Percentiles rank a stretch among this genome's conserved stretches.
Conservation (phyloP, 1,140 invertebrate genomes). For the Bombus ignitus region DNA sequence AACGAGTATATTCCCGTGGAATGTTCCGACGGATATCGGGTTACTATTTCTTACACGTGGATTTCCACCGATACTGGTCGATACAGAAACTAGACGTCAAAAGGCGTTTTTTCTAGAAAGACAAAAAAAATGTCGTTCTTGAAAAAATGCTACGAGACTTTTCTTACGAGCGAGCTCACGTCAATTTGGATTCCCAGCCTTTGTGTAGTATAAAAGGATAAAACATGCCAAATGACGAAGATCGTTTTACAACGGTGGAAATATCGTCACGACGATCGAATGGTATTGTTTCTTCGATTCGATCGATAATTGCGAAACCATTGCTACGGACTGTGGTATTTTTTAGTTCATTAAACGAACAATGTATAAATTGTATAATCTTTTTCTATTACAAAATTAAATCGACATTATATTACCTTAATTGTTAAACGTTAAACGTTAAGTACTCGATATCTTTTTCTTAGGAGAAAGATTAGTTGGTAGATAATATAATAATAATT, state of each 20-base stretch:
- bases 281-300: neutral
- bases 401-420: neutral
- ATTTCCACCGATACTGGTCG: neutral
- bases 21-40: neutral
- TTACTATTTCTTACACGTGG: neutral
- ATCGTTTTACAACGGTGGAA: conserved; percentile 1
- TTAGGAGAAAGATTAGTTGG: neutral
- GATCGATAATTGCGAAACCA: neutral
- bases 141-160: neutral
- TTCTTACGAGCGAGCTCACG: neutral
- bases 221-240: neutral
- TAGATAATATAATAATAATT: neutral
- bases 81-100: neutral
- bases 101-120: neutral
- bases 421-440: neutral
- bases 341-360: neutral
- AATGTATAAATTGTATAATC: conserved; percentile 9
- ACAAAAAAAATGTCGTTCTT: no score
- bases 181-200: neutral
- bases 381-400: neutral
- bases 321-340: neutral
- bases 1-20: neutral
- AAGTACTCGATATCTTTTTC: neutral
- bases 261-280: conserved; percentile 9
- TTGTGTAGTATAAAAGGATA: neutral